Percentiles rank a stretch among this genome's conserved stretches.
Conservation (phyloP, 1,140 invertebrate genomes). For the Helicorthomorpha holstii region DNA sequence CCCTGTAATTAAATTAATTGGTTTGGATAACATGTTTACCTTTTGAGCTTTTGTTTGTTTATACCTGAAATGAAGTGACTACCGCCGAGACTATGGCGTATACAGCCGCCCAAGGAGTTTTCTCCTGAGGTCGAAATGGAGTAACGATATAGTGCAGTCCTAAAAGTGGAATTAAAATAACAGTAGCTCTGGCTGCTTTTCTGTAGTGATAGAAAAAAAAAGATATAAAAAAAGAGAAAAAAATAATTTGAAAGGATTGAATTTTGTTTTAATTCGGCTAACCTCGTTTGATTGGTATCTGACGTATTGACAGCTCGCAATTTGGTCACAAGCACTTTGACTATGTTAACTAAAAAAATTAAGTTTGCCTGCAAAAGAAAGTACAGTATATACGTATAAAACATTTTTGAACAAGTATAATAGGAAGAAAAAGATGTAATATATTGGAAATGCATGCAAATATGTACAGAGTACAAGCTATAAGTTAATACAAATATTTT, state of each 20-base stretch:
- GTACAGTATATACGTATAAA: background rate
- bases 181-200: constrained; percentile 32
- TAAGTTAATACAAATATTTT: too few relatives aligned
- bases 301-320: constrained; percentile 35
- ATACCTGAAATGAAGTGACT: constrained; percentile 79
- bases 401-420: background rate
- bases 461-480: too few relatives aligned
- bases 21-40: background rate
- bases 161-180: constrained; percentile 31
- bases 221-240: background rate
- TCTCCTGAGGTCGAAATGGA: constrained; percentile 53
- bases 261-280: too few relatives aligned
- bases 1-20: constrained; percentile 40
- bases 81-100: constrained; percentile 72
- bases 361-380: constrained; percentile 44
- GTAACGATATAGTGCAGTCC: constrained; percentile 41
- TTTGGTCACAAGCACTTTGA: constrained; percentile 77
- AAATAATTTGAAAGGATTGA: too few relatives aligned
- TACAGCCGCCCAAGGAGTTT: constrained; percentile 42
- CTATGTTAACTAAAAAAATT: constrained; percentile 81
- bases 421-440: too few relatives aligned
- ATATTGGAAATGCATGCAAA: too few relatives aligned
- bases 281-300: constrained; percentile 7
- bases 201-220: constrained; percentile 18
- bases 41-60: too few relatives aligned